Base-by-base conservation (phyloP, 2,888 invertebrate species). In the Platycheirus rosarum region DNA sequence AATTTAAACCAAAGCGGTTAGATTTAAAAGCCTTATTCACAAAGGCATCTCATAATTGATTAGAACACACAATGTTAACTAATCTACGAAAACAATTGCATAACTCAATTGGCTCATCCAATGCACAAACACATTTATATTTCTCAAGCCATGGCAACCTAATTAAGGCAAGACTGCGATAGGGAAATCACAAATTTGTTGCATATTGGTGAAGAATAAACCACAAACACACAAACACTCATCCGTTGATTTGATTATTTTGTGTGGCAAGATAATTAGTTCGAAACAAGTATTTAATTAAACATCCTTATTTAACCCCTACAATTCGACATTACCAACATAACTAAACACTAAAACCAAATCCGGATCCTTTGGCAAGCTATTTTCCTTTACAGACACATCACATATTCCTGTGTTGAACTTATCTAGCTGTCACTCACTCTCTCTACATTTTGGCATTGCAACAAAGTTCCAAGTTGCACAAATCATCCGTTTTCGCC, bases 401-500 rank as follows among this genome's bases (percentile, higher is more conserved):
- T 32, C 8, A 8, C 8, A 7, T 32, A 32, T 6, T 32, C 16
- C 13, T 42, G 42, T 5, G 5, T 7, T 23, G 23, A 23, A 4
- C 23, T 35, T 32, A 13, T 51, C 32, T 29, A 13, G 9, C 13
- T 40, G 8, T 29, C 14, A 4, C 23, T 32, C 8, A 8, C 29
- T 32, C 8, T 32, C 5, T 32, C 7, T 20, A 18, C 29, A 35
- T 13, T 55, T 60, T 18, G 32, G 14, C 14, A 46, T 14, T 69
- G 68, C 68, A 55, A 44, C 68, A 68, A 68, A 68, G 68, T 68
- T 68, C 55, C 68, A 2, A 68, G 44, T 68, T 68, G 42, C 68
- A 55, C 68, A 68, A 53, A 55, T 68, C 68, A 68, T 53, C 53
- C 74, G 51, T 44, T n/a, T n/a, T n/a, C n/a, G n/a, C n/a, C 57